Conservation (phyloP, 2,113 vertebrate genomes). For the Ariopsis seemanni region DNA sequence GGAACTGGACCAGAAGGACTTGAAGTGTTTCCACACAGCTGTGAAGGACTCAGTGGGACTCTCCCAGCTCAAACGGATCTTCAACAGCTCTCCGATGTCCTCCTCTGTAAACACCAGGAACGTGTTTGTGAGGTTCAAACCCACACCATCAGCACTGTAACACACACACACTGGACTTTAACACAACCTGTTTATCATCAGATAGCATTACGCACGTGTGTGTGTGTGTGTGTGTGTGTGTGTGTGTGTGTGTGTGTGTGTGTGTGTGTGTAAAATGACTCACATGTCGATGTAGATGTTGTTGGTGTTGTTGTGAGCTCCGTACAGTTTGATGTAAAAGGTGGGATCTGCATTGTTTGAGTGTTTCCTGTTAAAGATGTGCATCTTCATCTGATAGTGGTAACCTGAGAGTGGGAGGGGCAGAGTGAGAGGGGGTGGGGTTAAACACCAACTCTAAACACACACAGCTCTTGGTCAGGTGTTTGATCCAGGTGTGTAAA, state of each 20-base stretch:
- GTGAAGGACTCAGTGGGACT: slow-evolving; percentile 73
- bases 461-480: neutral
- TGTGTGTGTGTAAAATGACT: slow-evolving; percentile 61
- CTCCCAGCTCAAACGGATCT: slow-evolving; percentile 89
- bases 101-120: slow-evolving; percentile 91
- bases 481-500: neutral
- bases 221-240: neutral
- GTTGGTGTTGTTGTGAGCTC: slow-evolving; percentile 77
- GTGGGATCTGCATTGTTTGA: slow-evolving; percentile 75
- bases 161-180: neutral
- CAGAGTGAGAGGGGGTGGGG: neutral
- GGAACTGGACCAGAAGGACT: slow-evolving; percentile 60
- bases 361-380: slow-evolving; percentile 84
- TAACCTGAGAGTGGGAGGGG: slow-evolving; percentile 74
- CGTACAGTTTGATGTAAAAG: slow-evolving; percentile 82
- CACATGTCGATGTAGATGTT: slow-evolving; percentile 81
- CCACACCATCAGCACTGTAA: slow-evolving; percentile 61
- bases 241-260: neutral
- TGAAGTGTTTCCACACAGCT: slow-evolving; percentile 77
- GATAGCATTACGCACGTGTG: neutral
- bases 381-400: slow-evolving; percentile 98
- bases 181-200: neutral
- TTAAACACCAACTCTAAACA: neutral
- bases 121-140: slow-evolving; percentile 87
- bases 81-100: slow-evolving; percentile 90